phyloP scores from a whole-genome alignment of 2,888 invertebrate genomes.

The Drosophila colorata region DNA sequence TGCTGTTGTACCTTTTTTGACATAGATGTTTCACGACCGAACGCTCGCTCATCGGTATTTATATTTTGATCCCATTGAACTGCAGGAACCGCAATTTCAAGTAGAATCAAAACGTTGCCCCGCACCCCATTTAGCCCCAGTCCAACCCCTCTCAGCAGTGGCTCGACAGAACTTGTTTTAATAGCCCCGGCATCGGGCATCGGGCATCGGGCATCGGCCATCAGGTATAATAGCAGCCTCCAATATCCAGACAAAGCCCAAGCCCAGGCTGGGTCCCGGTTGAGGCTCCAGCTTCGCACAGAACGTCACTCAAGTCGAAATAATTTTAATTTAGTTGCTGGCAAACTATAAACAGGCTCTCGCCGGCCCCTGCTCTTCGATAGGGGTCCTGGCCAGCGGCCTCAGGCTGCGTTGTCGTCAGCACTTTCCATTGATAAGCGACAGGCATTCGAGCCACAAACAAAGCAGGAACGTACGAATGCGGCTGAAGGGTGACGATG shows the following conservation, averaged over 20 bases:
- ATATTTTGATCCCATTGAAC: slow-evolving; percentile 65
- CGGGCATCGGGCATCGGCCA: slow-evolving; percentile 23
- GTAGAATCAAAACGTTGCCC: slow-evolving; percentile 57
- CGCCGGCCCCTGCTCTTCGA: slow-evolving; percentile 9
- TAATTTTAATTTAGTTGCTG: slow-evolving; percentile 76
- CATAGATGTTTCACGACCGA: slow-evolving; percentile 27
- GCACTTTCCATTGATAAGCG: slow-evolving; percentile 71
- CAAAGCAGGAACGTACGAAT: slow-evolving; percentile 10
- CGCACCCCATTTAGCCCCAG: neutral
- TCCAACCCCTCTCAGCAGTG: slow-evolving; percentile 1
- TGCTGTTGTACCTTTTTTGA: slow-evolving; percentile 13
- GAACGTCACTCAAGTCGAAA: slow-evolving; percentile 73
- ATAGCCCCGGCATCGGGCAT: slow-evolving; percentile 51
- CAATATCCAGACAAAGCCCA: slow-evolving; percentile 14
- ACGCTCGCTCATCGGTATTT: slow-evolving; percentile 52
- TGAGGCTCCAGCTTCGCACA: slow-evolving; percentile 46
- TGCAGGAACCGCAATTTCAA: slow-evolving; percentile 38
- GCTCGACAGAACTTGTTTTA: slow-evolving; percentile 66
- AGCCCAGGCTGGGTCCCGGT: neutral
- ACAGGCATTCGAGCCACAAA: slow-evolving; percentile 53
- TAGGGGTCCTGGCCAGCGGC: slow-evolving; percentile 25
- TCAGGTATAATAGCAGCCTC: slow-evolving; percentile 21
- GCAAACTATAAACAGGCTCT: slow-evolving; percentile 70
- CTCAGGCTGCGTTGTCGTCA: slow-evolving; percentile 54
- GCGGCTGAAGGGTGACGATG: slow-evolving; percentile 43